Percentiles rank a stretch among this genome's conserved stretches.
These are phyloP conservation scores for Turnix velox DNA, from an alignment of 2,113 vertebrate genomes.

Conservation along the genomic window DNA sequence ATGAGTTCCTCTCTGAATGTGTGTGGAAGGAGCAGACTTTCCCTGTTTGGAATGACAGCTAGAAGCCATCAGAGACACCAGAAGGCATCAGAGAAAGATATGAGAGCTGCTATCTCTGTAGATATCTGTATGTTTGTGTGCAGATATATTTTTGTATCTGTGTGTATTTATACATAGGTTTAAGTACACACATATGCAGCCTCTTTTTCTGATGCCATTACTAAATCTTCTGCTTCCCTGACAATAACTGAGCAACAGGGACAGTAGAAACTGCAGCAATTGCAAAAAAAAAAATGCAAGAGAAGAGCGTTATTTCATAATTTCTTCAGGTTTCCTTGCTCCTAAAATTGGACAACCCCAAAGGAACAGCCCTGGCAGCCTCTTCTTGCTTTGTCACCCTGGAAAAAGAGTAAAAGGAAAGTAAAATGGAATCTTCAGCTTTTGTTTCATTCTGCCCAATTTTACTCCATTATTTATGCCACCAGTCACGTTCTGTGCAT, in stretches of 20 bases:
- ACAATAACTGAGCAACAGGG: neutral
- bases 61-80: neutral
- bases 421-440: neutral
- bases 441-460: neutral
- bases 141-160: too few species aligned
- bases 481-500: neutral
- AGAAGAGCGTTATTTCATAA: neutral
- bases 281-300: neutral
- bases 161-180: neutral
- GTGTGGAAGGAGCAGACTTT: neutral
- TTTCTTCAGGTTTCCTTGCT: neutral
- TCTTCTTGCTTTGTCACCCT: neutral
- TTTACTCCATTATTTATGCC: neutral
- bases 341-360: neutral
- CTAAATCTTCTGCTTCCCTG: neutral
- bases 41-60: neutral
- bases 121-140: accelerated
- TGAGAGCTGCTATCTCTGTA: neutral
- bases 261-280: neutral
- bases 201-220: neutral
- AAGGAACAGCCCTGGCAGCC: neutral
- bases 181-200: accelerated
- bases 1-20: neutral
- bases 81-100: neutral
- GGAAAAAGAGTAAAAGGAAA: neutral